phyloP scores from a whole-genome alignment of 2,888 invertebrate genomes.

The Seira sanloemensis region DNA sequence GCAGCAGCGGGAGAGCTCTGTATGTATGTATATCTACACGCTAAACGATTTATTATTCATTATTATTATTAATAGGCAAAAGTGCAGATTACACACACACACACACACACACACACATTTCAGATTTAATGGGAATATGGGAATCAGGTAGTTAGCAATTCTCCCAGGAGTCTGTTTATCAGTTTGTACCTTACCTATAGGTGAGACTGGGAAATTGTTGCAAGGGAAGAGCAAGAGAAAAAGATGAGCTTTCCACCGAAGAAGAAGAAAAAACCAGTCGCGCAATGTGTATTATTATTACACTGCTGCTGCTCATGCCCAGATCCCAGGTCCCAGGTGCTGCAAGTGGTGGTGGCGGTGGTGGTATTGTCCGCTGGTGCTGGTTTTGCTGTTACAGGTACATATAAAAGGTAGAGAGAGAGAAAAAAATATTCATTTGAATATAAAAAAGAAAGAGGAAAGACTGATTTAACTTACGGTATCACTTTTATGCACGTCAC shows the following conservation, averaged over 20 bases:
- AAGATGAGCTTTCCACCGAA: not conserved
- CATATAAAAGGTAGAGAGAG: not conserved
- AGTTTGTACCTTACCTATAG: not conserved
- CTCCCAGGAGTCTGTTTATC: constrained; percentile 56
- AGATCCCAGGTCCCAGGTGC: too few species aligned
- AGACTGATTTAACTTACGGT: constrained; percentile 25
- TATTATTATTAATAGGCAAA: constrained; percentile 1
- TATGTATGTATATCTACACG: not conserved
- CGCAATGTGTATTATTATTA: not conserved
- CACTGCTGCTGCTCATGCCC: too few species aligned
- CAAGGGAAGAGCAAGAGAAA: too few species aligned
- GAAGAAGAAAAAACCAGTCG: too few species aligned
- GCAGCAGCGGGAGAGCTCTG: too few species aligned
- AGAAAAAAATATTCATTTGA: not conserved
- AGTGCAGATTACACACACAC: not conserved
- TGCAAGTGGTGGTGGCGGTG: too few species aligned
- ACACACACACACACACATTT: not conserved
- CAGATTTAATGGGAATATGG: constrained; percentile 33
- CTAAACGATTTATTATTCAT: not conserved
- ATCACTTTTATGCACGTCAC: constrained; percentile 5
- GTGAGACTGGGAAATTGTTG: not conserved
- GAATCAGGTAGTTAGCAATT: constrained; percentile 48
- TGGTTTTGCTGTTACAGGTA: constrained; percentile 4
- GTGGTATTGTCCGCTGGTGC: not conserved
- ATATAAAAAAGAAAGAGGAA: not conserved